phyloP scores from a whole-genome alignment of 2,113 vertebrate genomes.

The Podiceps cristatus region DNA sequence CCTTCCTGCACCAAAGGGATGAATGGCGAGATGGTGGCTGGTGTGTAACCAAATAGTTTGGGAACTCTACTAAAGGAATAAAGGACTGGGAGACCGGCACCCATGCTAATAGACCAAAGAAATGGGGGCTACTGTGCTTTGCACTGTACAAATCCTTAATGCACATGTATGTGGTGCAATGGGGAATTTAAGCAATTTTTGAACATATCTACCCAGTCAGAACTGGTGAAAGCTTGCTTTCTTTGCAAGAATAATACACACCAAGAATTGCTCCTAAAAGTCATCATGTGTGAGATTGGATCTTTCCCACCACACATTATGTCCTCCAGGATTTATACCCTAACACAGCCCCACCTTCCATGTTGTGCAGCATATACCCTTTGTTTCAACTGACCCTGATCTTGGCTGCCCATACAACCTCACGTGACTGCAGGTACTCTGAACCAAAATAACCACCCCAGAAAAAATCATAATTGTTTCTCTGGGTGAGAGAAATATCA shows the following conservation, averaged over 20 bases:
- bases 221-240: background rate
- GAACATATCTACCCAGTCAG: background rate
- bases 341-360: background rate
- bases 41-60: background rate
- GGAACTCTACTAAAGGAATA: background rate
- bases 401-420: background rate
- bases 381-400: background rate
- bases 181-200: background rate
- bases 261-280: background rate
- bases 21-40: background rate
- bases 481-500: background rate
- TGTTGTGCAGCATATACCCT: background rate
- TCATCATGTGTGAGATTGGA: background rate
- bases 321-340: background rate
- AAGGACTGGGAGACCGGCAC: background rate
- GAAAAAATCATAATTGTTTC: background rate
- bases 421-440: background rate
- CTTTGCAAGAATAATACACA: background rate
- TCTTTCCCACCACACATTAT: fast-evolving
- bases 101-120: background rate
- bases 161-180: too few species aligned
- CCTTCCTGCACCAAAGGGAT: background rate
- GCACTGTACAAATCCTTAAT: background rate
- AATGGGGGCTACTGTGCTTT: background rate
- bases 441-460: background rate